Conservation (phyloP, 2,888 invertebrate genomes). For the Temnothorax rugatulus region DNA sequence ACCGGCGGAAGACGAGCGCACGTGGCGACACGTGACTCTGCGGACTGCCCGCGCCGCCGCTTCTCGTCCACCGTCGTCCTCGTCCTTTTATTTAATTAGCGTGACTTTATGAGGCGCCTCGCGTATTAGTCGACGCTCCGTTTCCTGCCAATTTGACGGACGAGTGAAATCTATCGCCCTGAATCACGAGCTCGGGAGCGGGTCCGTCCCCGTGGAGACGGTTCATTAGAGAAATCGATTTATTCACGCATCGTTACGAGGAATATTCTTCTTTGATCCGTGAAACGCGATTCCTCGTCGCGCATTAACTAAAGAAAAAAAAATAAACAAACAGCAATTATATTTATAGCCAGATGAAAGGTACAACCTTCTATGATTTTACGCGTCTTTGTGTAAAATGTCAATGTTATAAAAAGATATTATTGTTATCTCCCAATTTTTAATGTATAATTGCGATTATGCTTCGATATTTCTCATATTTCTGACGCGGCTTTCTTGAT, state of each 20-base stretch:
- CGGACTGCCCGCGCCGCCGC: slow-evolving; percentile 46
- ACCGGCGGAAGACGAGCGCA: slow-evolving; percentile 70
- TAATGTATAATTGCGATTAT: neutral
- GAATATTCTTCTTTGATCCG: slow-evolving; percentile 9
- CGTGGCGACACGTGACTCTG: slow-evolving; percentile 78
- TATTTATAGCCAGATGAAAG: neutral
- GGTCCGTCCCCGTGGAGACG: neutral
- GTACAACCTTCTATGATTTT: neutral
- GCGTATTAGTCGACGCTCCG: slow-evolving; percentile 68
- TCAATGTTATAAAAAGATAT: too few relatives aligned
- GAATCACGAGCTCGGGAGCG: slow-evolving; percentile 45
- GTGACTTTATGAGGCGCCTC: slow-evolving; percentile 72
- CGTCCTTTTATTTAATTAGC: slow-evolving; percentile 85
- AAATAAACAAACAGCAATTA: neutral
- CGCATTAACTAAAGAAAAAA: neutral
- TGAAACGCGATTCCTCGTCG: neutral
- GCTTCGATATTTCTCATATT: neutral
- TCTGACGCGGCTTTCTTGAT: neutral
- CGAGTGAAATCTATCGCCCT: slow-evolving; percentile 60
- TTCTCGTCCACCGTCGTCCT: slow-evolving; percentile 78
- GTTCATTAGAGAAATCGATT: slow-evolving; percentile 33
- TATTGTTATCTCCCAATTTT: neutral
- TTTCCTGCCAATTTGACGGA: slow-evolving; percentile 74
- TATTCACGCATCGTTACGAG: slow-evolving; percentile 12
- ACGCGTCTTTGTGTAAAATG: too few relatives aligned